Evolutionary conservation across 1,140 invertebrate genomes (phyloP).

Genomic region (Wiebesia pumilae): DNA sequence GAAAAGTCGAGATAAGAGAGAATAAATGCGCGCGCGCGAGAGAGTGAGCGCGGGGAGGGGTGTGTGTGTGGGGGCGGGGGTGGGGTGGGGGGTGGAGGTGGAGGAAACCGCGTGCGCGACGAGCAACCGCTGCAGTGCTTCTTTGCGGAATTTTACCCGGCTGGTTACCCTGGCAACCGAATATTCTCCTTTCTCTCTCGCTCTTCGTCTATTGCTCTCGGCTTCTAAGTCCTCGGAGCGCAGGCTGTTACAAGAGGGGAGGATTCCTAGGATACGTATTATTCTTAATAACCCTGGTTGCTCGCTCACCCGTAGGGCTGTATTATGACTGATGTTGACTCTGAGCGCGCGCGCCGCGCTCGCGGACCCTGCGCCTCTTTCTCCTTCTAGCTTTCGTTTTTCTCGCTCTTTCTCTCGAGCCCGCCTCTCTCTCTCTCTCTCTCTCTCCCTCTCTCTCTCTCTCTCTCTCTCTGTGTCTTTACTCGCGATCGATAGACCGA

Average conservation of each 20-base stretch:
- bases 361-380: not conserved
- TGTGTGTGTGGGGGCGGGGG: not conserved
- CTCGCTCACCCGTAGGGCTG: constrained; percentile 66
- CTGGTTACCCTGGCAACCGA: constrained; percentile 72
- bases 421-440: constrained; percentile 1
- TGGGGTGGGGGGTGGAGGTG: too few relatives aligned
- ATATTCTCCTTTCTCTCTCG: constrained; percentile 50
- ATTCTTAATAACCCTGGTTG: constrained; percentile 76
- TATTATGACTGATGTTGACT: constrained; percentile 77
- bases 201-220: constrained; percentile 40
- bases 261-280: constrained; percentile 73
- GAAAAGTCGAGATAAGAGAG: not conserved
- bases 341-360: constrained; percentile 60
- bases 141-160: constrained; percentile 71
- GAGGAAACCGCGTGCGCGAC: not conserved
- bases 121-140: constrained; percentile 39
- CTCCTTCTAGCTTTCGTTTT: too few relatives aligned
- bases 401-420: constrained; percentile 2
- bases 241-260: constrained; percentile 57
- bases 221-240: constrained; percentile 61
- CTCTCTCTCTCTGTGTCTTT: constrained; percentile 26
- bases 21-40: not conserved
- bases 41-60: not conserved
- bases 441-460: not conserved
- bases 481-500: constrained; percentile 72